These are phyloP conservation scores for Folsomia manolachei DNA, from an alignment of 2,888 invertebrate genomes.

Conservation along the genomic window DNA sequence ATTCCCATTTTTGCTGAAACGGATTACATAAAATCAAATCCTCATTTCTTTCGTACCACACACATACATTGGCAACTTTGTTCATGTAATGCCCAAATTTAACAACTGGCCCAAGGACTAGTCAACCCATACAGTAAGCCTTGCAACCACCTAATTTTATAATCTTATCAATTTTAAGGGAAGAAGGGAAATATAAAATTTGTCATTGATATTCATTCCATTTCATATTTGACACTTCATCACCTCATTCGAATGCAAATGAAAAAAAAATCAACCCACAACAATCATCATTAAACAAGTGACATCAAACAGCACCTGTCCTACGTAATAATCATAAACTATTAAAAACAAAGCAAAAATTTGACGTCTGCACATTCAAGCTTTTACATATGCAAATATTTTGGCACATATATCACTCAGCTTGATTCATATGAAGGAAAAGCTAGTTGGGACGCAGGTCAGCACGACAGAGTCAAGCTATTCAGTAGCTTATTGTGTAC, in stretches of 20 bases:
- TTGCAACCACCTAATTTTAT: neutral
- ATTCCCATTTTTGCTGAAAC: neutral
- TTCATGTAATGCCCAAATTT: slow-evolving; percentile 20
- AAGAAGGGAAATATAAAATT: neutral
- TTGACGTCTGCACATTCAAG: too few species aligned
- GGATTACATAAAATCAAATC: neutral
- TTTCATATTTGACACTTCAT: neutral
- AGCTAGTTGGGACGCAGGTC: too few species aligned
- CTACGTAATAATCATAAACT: neutral
- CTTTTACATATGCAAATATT: neutral
- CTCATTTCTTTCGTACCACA: too few species aligned
- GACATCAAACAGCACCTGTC: neutral
- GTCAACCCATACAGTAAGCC: neutral
- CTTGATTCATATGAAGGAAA: too few species aligned
- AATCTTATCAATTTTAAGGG: neutral
- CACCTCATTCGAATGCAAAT: neutral
- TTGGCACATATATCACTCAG: neutral
- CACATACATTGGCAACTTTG: neutral
- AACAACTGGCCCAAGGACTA: slow-evolving; percentile 17
- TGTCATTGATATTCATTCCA: neutral
- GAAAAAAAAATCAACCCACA: neutral
- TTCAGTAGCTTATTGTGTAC: too few species aligned
- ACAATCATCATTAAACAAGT: neutral
- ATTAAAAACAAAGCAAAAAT: neutral
- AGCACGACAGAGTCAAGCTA: too few species aligned